A percentile compares a stretch with the other conserved stretches of the same genome.
Evolutionary conservation across 2,888 invertebrate genomes (phyloP).

Genomic region (Morinoia aosen): DNA sequence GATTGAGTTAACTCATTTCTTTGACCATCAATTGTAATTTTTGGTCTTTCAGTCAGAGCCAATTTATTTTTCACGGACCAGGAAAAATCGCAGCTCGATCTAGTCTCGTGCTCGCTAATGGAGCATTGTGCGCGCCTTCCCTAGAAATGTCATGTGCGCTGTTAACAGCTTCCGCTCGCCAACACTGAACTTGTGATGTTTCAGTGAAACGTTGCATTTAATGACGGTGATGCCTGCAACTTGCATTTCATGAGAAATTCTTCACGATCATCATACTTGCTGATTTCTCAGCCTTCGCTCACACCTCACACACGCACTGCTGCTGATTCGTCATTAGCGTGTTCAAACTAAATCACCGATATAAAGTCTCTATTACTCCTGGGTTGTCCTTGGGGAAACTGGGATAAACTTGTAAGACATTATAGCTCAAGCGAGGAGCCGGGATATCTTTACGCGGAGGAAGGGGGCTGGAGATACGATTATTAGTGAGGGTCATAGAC

Average conservation of each 20-base stretch:
- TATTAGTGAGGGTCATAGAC: not conserved
- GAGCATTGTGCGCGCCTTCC: not conserved
- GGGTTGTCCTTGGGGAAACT: not conserved
- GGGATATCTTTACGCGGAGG: not conserved
- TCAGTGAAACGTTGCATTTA: not conserved
- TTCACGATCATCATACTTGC: not conserved
- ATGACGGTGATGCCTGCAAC: not conserved
- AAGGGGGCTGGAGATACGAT: not conserved
- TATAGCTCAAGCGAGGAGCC: not conserved
- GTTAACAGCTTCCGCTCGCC: not conserved
- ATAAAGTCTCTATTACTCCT: not conserved
- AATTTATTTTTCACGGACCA: not conserved
- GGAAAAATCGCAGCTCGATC: not conserved
- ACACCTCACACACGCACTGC: not conserved
- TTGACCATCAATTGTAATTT: not conserved
- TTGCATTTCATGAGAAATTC: not conserved
- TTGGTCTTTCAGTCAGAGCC: not conserved
- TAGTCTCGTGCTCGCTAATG: not conserved
- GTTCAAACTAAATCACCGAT: not conserved
- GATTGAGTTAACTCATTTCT: not conserved
- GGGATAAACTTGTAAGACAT: not conserved
- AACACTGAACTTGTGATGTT: not conserved
- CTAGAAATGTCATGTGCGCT: not conserved
- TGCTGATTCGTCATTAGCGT: not conserved
- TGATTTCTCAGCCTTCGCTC: not conserved